Base-by-base conservation (phyloP, 2,888 invertebrate genomes). In the Coremacera marginata region DNA sequence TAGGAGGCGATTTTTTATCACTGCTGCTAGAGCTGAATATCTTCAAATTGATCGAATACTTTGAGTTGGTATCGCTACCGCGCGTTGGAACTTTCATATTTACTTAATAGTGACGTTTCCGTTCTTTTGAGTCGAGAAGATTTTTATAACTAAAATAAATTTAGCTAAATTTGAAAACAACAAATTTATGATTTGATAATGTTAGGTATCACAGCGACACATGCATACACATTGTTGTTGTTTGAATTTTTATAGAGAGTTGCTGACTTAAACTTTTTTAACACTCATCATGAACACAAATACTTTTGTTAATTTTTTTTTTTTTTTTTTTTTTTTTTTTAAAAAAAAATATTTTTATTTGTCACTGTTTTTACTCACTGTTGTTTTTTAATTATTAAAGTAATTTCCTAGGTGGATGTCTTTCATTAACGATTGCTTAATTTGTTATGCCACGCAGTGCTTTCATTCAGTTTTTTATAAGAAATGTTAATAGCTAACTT, bases 1-100 rank as follows among this genome's bases (percentile, higher is more conserved):
- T 77, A 70, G 82, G 52, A n/a, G 80, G 73, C 57, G 80, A 52
- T 62, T 80, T 81, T 31, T 81, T 81, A 62, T 82, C 82, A 37
- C 76, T 57, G 27, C 57, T n/a, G 31, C 31, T 57, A 37, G 51
- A 31, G 37, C 55, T 77, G 70, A 87, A 84, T 80, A 85, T 84
- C 84, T 88, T 88, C 80, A 88, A 88, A 84, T 88, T 86, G 77
- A 86, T 82, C 60, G 88, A 86, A 84, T 83, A 87, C 80, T 86
- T 88, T 19, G 84, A 83, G 76, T 82, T 44, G 5, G 60, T 22
- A 37, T 71, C 60, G 22, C 7, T 72, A 57, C 79, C 84, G 79
- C 85, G 84, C 76, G 83, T 80, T 75, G 84, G 82, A 60, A 85
- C 83, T 85, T 87, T 88, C 87, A 88, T 88, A 14, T 57, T 72